Conservation (phyloP, 2,888 invertebrate genomes). For the Sepioteuthis lessoniana region DNA sequence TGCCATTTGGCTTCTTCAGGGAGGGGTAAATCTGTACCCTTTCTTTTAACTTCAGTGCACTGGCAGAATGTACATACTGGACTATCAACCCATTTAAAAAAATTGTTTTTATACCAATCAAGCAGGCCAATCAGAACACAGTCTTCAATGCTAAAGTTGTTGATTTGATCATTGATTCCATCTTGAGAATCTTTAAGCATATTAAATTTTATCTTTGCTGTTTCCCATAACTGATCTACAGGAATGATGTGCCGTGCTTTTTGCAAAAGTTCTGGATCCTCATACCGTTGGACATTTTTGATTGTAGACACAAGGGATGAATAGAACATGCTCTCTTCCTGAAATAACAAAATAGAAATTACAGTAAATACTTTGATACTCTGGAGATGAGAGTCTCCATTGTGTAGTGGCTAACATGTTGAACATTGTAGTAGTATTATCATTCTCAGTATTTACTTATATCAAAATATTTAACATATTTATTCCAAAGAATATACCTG, state of each 20-base stretch:
- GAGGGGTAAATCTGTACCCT: slow-evolving; percentile 77
- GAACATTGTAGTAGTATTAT: too few relatives aligned
- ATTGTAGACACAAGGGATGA: background rate
- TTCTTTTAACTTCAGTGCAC: slow-evolving; percentile 73
- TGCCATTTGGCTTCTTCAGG: slow-evolving; percentile 75
- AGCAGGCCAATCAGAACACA: slow-evolving; percentile 86
- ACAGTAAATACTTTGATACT: too few relatives aligned
- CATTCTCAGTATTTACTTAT: too few relatives aligned
- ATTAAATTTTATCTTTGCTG: slow-evolving; percentile 76
- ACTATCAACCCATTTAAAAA: slow-evolving; percentile 92
- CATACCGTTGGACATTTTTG: slow-evolving; percentile 80
- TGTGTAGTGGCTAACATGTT: too few relatives aligned
- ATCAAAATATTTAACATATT: too few relatives aligned
- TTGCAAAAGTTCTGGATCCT: slow-evolving; percentile 81
- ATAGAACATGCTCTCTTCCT: slow-evolving; percentile 38
- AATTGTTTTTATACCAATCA: slow-evolving; percentile 92
- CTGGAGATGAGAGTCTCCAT: too few relatives aligned
- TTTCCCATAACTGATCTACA: slow-evolving; percentile 80
- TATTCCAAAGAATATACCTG: too few relatives aligned
- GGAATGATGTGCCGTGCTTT: slow-evolving; percentile 83
- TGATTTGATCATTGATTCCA: slow-evolving; percentile 2
- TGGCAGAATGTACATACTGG: slow-evolving; percentile 83
- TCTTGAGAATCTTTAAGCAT: background rate
- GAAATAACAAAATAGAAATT: background rate
- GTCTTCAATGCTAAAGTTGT: slow-evolving; percentile 76